Evolutionary conservation across 2,113 vertebrate genomes (phyloP).

Genomic region (Mesocricetus auratus): DNA sequence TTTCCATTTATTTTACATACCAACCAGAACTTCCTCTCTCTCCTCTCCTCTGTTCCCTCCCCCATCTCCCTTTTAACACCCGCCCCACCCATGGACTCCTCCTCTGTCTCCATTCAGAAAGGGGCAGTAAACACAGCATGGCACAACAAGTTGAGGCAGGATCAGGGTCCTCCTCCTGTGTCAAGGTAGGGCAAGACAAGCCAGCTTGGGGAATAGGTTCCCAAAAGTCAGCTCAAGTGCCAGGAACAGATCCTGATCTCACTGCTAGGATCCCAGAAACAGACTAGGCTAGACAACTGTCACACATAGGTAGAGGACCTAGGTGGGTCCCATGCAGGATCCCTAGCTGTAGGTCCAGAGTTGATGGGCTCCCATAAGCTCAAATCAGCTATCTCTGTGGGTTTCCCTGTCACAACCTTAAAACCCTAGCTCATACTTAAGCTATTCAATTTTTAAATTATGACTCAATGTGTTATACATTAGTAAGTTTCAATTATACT

Average conservation of each 20-base stretch:
- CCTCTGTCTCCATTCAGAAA: not conserved
- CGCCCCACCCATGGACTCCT: not conserved
- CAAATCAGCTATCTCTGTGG: not conserved
- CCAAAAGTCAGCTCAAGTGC: not conserved
- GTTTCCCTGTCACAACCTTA: not conserved
- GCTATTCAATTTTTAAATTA: constrained; percentile 48
- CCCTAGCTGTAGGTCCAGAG: not conserved
- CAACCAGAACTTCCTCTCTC: not conserved
- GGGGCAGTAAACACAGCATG: not conserved
- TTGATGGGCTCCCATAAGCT: not conserved
- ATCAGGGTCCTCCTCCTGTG: not conserved
- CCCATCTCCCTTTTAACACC: not conserved
- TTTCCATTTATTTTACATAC: not conserved
- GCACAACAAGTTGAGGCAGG: not conserved
- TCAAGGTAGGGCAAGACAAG: not conserved
- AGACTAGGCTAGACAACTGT: not conserved
- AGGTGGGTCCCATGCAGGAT: not conserved
- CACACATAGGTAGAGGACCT: not conserved
- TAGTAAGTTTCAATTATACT: constrained; percentile 55
- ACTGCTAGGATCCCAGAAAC: not conserved
- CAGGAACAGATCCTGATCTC: not conserved
- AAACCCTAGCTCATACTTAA: not conserved
- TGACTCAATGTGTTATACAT: constrained; percentile 59
- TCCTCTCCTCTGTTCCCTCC: not conserved
- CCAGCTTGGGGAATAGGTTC: not conserved